Evolutionary conservation across 2,797 vertebrate species (phyloP), one percentile per base, ranked within the genome.

Genomic region (Taeniopygia guttata): DNA sequence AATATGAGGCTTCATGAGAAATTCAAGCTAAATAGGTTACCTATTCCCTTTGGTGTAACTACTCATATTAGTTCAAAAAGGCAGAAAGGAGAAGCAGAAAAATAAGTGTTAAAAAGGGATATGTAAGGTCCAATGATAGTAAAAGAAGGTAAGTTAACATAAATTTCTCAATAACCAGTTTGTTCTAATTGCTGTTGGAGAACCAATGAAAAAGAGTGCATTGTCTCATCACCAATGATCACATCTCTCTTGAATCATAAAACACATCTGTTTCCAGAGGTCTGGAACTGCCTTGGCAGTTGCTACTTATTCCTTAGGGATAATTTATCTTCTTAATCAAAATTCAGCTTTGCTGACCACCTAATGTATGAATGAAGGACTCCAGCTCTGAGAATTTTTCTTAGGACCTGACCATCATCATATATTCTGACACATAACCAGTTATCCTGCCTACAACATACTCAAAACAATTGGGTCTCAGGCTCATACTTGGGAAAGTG

Each of bases 1-100:
- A 77, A 11, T 51, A 45, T 70, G 46, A 92, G 56, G 66, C 49
- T 94, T 72, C 15, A 56, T 16, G 76, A 93, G 66, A 83, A 95
- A 67, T 32, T 69, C 51, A 88, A 80, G 70, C 75, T 90, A 93
- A 95, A 94, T 70, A 90, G 81, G 78, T 94, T 87, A 95, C 79
- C 46, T 94, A 80, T 88, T 96, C 79, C 84, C 89, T 74, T 82
- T 46, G 18, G 76, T 82, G 21, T 51, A 76, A 48, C 48, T 77
- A 70, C n/a, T 86, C 19, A 11, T 5, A 5, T 43, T 82, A 93
- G 58, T 32, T 93, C 36, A 68, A 93, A 87, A 86, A 76, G 13
- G 48, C 38, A 87, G 23, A 26, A 83, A 89, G 9, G 3, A 89
- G 21, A 48, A 83, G 52, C 5, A 92, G 40, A 67, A 90, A 87